Conservation (phyloP, 2,888 invertebrate genomes). For the Drosophila neonasuta region DNA sequence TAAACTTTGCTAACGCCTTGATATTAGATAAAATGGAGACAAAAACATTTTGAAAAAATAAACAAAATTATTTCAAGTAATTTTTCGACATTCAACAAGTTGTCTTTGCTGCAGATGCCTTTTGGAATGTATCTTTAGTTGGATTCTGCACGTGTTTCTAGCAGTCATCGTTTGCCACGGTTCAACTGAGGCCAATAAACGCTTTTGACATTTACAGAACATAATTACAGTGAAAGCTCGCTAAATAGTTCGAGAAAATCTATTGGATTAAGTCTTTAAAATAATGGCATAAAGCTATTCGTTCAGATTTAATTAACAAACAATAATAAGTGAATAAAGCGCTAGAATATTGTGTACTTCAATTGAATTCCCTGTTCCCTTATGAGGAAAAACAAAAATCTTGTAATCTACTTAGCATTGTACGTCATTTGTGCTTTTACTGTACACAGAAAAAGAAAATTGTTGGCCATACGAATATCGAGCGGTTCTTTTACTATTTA, state of each 20-base stretch:
- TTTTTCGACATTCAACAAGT: slow-evolving; percentile 44
- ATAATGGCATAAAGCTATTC: too few relatives aligned
- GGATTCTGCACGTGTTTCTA: slow-evolving; percentile 29
- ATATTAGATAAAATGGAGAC: background rate
- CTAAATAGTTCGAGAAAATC: background rate
- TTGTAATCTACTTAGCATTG: background rate
- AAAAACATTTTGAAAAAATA: background rate
- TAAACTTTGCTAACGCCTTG: background rate
- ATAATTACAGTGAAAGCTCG: slow-evolving; percentile 15
- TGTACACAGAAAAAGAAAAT: slow-evolving; percentile 4
- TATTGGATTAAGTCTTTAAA: too few relatives aligned
- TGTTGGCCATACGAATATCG: slow-evolving; percentile 32
- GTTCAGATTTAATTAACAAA: too few relatives aligned
- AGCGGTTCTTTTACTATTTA: slow-evolving; percentile 49
- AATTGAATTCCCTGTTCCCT: too few relatives aligned
- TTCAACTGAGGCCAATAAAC: slow-evolving; percentile 61
- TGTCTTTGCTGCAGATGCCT: background rate
- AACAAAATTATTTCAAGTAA: background rate
- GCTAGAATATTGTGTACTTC: too few relatives aligned
- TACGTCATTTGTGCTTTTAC: background rate
- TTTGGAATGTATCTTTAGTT: slow-evolving; percentile 2
- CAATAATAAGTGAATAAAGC: too few relatives aligned
- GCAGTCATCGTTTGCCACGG: slow-evolving; percentile 5
- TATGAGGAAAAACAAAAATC: too few relatives aligned
- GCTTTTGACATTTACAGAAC: slow-evolving; percentile 54